Conservation (phyloP, 2,888 invertebrate species). For the Hypomecis atomaria region DNA sequence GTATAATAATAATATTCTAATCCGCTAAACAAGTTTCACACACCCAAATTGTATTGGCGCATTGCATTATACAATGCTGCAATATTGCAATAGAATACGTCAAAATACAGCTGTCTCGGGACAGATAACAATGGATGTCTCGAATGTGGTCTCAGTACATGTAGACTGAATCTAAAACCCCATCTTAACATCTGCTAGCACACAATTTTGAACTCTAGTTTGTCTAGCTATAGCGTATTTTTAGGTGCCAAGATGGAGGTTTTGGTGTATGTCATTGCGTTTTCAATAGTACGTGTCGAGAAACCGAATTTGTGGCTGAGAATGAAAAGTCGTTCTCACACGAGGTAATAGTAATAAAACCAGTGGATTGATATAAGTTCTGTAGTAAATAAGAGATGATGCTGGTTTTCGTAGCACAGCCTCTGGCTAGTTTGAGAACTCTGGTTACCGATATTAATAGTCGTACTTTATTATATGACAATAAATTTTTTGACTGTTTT, state of each 20-base stretch:
- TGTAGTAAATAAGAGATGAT: too few species aligned
- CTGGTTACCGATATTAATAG: too few species aligned
- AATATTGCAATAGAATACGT: slow-evolving; percentile 39
- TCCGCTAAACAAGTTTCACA: not conserved
- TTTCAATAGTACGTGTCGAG: slow-evolving; percentile 42
- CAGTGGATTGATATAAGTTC: too few species aligned
- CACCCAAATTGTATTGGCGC: slow-evolving; percentile 10
- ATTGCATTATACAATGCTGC: slow-evolving; percentile 28
- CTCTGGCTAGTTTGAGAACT: too few species aligned
- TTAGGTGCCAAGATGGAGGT: not conserved
- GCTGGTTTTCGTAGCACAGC: too few species aligned
- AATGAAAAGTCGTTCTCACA: slow-evolving; percentile 20
- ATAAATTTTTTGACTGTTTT: too few species aligned
- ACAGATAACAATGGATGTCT: slow-evolving; percentile 37
- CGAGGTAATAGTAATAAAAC: too few species aligned
- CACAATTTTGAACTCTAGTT: slow-evolving; percentile 5
- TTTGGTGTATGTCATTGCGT: slow-evolving; percentile 23
- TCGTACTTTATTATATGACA: too few species aligned
- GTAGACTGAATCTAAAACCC: slow-evolving; percentile 15
- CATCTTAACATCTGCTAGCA: slow-evolving; percentile 1
- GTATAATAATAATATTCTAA: not conserved
- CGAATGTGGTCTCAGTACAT: slow-evolving; percentile 20
- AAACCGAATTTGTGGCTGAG: slow-evolving; percentile 40
- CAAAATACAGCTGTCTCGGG: slow-evolving; percentile 37
- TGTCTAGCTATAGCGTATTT: slow-evolving; percentile 6